Conservation (phyloP, 2,113 vertebrate genomes). For the Anser brachyrhynchus region DNA sequence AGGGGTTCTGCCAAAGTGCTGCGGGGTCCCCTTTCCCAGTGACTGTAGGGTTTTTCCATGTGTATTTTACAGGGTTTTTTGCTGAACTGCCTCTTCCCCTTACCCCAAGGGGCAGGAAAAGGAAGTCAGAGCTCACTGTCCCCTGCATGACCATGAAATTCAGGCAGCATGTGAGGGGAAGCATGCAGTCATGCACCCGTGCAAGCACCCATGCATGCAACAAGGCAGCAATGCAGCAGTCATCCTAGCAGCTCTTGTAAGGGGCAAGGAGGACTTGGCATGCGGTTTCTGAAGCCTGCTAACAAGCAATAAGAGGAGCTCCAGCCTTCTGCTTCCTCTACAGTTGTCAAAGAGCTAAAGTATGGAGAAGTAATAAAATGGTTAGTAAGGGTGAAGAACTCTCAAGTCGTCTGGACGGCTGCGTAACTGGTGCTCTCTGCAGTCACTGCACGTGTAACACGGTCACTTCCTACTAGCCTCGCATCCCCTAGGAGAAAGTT, state of each 20-base stretch:
- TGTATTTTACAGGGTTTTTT: not conserved
- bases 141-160: not conserved
- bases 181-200: slow-evolving; percentile 63
- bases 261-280: not conserved
- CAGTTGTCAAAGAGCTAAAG: too few relatives aligned
- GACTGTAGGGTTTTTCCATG: not conserved
- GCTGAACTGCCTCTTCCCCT: not conserved
- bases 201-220: slow-evolving; percentile 29
- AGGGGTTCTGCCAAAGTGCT: not conserved
- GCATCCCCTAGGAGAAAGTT: not conserved
- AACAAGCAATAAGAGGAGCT: not conserved
- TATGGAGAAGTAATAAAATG: not conserved
- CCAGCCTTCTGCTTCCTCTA: not conserved
- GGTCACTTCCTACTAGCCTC: not conserved
- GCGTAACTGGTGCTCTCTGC: not conserved
- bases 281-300: not conserved
- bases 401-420: not conserved
- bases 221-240: not conserved
- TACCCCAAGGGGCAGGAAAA: not conserved
- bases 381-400: not conserved
- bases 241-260: not conserved
- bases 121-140: not conserved
- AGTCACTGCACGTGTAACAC: not conserved
- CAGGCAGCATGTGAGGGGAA: not conserved
- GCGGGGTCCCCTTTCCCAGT: not conserved